A percentile compares a stretch with the other conserved stretches of the same genome.
phyloP scores from a whole-genome alignment of 2,113 vertebrate species.

The Hoplias malabaricus region DNA sequence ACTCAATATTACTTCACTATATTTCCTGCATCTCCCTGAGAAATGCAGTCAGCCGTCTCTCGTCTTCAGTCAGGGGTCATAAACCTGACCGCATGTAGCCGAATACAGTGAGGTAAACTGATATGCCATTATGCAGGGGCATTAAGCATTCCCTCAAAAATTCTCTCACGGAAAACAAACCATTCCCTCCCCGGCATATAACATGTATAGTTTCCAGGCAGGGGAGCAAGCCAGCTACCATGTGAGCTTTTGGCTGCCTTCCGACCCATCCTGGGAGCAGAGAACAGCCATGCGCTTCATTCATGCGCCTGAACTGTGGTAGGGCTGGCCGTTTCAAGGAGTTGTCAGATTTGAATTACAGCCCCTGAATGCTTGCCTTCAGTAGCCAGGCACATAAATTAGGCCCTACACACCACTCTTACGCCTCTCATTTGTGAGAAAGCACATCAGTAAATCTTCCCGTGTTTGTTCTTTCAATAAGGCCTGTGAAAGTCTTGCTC shows the following conservation, averaged over 20 bases:
- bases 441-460: conserved; percentile 59
- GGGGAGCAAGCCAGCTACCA: conserved; percentile 64
- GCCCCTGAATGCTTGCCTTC: conserved; percentile 61
- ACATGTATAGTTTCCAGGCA: conserved; percentile 62
- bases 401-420: conserved; percentile 24
- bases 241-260: conserved; percentile 55
- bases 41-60: conserved; percentile 39
- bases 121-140: conserved; percentile 67
- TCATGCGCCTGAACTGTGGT: conserved; percentile 29
- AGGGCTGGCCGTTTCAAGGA: conserved; percentile 16
- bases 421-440: conserved; percentile 54
- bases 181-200: conserved; percentile 68
- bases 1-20: conserved; percentile 9
- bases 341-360: conserved; percentile 58
- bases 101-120: conserved; percentile 61
- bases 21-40: conserved; percentile 28
- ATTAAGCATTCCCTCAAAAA: conserved; percentile 64
- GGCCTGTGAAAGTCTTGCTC: conserved; percentile 50
- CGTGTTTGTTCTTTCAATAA: conserved; percentile 64
- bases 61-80: conserved; percentile 50
- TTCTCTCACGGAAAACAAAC: conserved; percentile 67
- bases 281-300: conserved; percentile 21
- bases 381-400: conserved; percentile 61
- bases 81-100: conserved; percentile 61
- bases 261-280: conserved; percentile 28